Conservation (phyloP, 1,140 invertebrate species). For the Eriosoma lanigerum region DNA sequence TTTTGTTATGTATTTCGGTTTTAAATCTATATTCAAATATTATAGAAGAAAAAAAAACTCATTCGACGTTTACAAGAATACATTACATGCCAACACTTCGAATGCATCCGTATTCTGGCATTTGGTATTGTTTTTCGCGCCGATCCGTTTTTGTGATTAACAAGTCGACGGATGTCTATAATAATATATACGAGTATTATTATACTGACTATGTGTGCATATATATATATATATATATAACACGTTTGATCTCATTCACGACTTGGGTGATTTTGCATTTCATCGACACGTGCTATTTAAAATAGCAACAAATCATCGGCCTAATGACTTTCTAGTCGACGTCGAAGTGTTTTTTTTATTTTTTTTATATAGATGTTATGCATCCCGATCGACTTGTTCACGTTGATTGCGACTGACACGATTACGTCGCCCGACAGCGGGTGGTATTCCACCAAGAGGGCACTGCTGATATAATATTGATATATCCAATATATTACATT, state of each 20-base stretch:
- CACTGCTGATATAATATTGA: too few species aligned
- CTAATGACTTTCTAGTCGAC: constrained; percentile 43
- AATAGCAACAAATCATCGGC: constrained; percentile 43
- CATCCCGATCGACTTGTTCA: too few species aligned
- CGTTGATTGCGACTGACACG: constrained; percentile 20
- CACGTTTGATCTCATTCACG: constrained; percentile 19
- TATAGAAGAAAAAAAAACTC: too few species aligned
- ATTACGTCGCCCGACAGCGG: constrained; percentile 1
- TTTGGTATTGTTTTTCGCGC: neutral
- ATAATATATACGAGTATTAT: too few species aligned
- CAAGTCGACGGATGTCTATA: neutral
- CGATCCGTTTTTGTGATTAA: neutral
- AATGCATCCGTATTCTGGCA: too few species aligned
- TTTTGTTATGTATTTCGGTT: too few species aligned
- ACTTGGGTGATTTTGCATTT: constrained; percentile 33
- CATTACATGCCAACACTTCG: too few species aligned
- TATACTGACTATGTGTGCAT: constrained; percentile 1
- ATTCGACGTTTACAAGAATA: too few species aligned
- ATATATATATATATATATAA: neutral
- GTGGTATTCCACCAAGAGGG: neutral
- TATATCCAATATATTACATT: too few species aligned
- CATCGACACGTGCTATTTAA: constrained; percentile 45
- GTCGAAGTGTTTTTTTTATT: neutral
- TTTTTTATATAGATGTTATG: too few species aligned
- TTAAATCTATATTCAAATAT: too few species aligned